Evolutionary conservation across 2,113 vertebrate species (phyloP), one percentile per base, ranked within the genome.

Genomic region (Balaenoptera acutorostrata): DNA sequence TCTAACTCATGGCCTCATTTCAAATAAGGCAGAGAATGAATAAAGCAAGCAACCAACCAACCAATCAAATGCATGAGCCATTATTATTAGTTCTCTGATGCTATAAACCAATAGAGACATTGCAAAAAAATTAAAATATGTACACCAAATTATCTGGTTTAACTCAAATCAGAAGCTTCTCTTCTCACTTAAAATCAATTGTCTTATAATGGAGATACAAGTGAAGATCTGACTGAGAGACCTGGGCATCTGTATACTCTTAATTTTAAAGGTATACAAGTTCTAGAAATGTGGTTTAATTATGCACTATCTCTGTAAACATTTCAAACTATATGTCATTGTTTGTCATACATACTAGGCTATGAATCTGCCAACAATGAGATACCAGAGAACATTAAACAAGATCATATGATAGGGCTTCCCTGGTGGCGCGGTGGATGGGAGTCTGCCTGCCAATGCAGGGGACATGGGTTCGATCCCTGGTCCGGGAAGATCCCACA

Each of bases 51-150:
- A 83, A 84, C 1, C 39, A 94, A 44, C 14, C 27, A 89, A 44
- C 27, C 17, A 77, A 96, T 63, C 78, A 80, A 95, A 21, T 55
- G 71, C 68, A 63, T 84, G 31, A 77, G 87, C 71, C 44, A 46
- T 55, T 63, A 82, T 31, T 82, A 93, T 93, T 88, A 96, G 86
- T 80, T 55, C 21, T 4, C 0, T 0, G 52, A 0, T 25, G 46
- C 89, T 83, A 72, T 74, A 93, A 66, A 93, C 21, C n/a, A 96
- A 93, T 41, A 89, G 61, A 74, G 13, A 85, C n/a, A 61, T 75
- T 10, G 49, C 44, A 4, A 20, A 82, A 78, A 27, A 95, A 44
- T 31, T 64, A 68, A 93, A 83, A 52, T 36, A 41, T 46, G 44
- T 12, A 94, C 64, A 59, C 15, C 7, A 94, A 89, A 95, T 66